Percentiles rank a stretch among this genome's conserved stretches.
Evolutionary conservation across 2,797 vertebrate species (phyloP).

Genomic region (Prionace glauca): DNA sequence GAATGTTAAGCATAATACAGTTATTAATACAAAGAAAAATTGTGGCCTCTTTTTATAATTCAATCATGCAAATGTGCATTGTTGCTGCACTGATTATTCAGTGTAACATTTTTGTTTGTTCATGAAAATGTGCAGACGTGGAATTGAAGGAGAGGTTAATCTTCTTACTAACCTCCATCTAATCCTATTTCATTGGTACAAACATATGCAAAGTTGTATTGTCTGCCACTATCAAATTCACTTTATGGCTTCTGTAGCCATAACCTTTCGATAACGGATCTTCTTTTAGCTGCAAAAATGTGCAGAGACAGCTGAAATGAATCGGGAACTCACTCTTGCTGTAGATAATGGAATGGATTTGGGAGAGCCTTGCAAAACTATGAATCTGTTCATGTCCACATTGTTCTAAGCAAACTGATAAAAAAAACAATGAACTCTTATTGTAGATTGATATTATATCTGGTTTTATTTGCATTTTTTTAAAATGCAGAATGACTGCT

Average conservation of each 20-base stretch:
- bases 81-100: neutral
- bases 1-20: neutral
- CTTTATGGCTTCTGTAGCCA: neutral
- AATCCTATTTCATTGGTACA: constrained; percentile 13
- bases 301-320: neutral
- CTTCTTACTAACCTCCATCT: neutral
- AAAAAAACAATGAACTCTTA: neutral
- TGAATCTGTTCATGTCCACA: neutral
- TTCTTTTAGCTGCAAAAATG: neutral
- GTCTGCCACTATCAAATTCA: neutral
- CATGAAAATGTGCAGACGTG: neutral
- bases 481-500: neutral
- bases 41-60: neutral
- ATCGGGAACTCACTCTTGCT: neutral
- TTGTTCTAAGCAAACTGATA: neutral
- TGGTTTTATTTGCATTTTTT: neutral
- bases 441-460: neutral
- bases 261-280: neutral
- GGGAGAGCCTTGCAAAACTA: neutral
- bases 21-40: neutral
- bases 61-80: neutral
- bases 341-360: neutral
- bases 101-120: neutral
- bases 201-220: constrained; percentile 22
- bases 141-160: neutral